Evolutionary conservation across 2,113 vertebrate genomes (phyloP).

Genomic region (Vulpes vulpes): DNA sequence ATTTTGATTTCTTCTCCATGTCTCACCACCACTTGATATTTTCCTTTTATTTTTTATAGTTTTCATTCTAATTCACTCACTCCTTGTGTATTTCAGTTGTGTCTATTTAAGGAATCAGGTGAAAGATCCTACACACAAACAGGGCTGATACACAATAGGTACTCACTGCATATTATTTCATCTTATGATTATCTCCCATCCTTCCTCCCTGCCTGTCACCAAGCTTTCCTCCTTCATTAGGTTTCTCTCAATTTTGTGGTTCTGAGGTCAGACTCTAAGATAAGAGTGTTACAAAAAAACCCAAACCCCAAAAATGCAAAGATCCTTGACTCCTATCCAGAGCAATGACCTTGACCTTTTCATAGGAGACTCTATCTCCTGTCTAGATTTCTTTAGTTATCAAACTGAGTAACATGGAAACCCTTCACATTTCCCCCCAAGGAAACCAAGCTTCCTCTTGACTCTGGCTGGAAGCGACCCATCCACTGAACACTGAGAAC

Average conservation of each 20-base stretch:
- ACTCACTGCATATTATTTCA: neutral
- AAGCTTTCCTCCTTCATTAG: neutral
- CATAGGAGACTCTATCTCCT: neutral
- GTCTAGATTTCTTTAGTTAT: neutral
- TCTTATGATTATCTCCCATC: neutral
- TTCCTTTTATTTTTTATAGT: neutral
- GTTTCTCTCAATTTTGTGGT: neutral
- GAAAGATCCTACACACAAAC: neutral
- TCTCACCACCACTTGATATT: neutral
- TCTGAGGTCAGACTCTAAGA: neutral
- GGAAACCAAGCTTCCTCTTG: neutral
- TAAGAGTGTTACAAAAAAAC: neutral
- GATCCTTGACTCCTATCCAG: neutral
- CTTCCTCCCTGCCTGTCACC: neutral
- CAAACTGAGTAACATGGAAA: neutral
- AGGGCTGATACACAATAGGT: neutral
- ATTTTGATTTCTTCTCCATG: neutral
- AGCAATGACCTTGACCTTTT: neutral
- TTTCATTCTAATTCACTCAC: neutral
- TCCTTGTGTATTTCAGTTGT: neutral
- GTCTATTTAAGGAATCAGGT: neutral
- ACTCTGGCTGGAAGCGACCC: neutral
- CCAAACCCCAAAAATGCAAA: neutral
- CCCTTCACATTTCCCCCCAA: neutral
- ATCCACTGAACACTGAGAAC: neutral